Base-by-base conservation (phyloP, 1,140 invertebrate genomes). In the Drosophila carrolli region DNA sequence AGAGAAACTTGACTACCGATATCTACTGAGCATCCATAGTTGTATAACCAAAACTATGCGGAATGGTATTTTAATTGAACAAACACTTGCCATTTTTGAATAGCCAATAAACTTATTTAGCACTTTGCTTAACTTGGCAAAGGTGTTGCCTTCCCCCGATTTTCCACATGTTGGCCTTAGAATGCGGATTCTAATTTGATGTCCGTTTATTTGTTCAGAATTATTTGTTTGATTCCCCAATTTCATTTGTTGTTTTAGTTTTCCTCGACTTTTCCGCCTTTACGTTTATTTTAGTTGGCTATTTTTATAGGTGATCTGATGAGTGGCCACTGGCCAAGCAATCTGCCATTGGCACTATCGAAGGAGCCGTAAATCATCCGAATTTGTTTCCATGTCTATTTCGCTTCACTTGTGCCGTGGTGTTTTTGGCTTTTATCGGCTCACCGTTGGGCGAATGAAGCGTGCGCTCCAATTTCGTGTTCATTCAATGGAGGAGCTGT, bases 131-230 rank as follows among this genome's bases (percentile, higher is more conserved):
- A 43, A 19, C 37, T 43, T 37, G 50, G 50, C 63, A 37, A 35
- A 32, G 50, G 41, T 37, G 41, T 29, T 71, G 41, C 65, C 43
- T 48, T 70, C 35, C 13, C 27, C 11, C 10, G 14, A 19, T 16
- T 5, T 27, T 16, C 57, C 65, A 50, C 51, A 70, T 70, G 37
- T 29, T 57, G 37, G 51, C 61, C 62, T 41, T 19, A 46, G 10
- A 40, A 32, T 47, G 40, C 44, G 37, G 16, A 61, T 76, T 75
- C 58, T 56, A 67, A 58, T 55, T 50, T 53, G 40, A 53, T 54
- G 38, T 66, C n/a, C 48, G 79, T 88, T 82, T 88, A 88, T 88
- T 86, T 86, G 63, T 82, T 63, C 57, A 78, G 57, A 78, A 86
- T 63, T 68, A 68, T 85, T 63, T 76, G 23, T 57, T 71, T 53